Percentiles rank a stretch among this genome's conserved stretches.
These are phyloP conservation scores for Oasisia sp. DNA, from an alignment of 2,888 invertebrate genomes.

Conservation along the genomic window DNA sequence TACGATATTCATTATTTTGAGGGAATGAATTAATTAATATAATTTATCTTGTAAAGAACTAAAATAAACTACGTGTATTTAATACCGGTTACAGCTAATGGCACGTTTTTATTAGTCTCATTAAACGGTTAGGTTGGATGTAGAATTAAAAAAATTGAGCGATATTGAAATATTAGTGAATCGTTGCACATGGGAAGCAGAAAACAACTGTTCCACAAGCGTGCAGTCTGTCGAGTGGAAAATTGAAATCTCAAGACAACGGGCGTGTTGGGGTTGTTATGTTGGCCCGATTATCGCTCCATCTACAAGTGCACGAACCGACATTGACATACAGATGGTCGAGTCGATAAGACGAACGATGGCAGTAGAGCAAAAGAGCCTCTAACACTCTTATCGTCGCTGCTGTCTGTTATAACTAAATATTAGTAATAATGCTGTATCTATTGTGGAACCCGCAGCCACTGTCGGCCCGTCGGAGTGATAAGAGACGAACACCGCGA, in stretches of 20 bases:
- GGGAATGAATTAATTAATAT: too few relatives aligned
- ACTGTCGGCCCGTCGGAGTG: neutral
- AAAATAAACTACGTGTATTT: too few relatives aligned
- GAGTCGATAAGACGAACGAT: neutral
- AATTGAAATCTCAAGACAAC: constrained; percentile 17
- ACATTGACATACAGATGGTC: neutral
- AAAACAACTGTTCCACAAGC: neutral
- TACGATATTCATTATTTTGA: too few relatives aligned
- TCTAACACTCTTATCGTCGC: neutral
- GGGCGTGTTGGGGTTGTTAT: neutral
- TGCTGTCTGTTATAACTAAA: constrained; percentile 4
- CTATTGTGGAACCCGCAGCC: neutral
- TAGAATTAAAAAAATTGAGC: neutral
- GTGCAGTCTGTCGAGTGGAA: neutral
- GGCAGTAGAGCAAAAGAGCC: neutral
- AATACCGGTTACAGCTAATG: too few relatives aligned
- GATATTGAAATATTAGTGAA: neutral
- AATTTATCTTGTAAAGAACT: too few relatives aligned
- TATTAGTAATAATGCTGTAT: constrained; percentile 1
- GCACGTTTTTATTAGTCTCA: neutral
- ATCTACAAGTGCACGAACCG: neutral
- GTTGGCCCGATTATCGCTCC: neutral
- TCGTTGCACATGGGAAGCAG: neutral
- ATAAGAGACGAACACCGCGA: neutral
- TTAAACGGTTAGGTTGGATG: neutral